Percentiles rank a stretch among this genome's conserved stretches.
These are phyloP conservation scores for Drosophila quadrilineata DNA, from an alignment of 1,140 invertebrate genomes.

Conservation along the genomic window DNA sequence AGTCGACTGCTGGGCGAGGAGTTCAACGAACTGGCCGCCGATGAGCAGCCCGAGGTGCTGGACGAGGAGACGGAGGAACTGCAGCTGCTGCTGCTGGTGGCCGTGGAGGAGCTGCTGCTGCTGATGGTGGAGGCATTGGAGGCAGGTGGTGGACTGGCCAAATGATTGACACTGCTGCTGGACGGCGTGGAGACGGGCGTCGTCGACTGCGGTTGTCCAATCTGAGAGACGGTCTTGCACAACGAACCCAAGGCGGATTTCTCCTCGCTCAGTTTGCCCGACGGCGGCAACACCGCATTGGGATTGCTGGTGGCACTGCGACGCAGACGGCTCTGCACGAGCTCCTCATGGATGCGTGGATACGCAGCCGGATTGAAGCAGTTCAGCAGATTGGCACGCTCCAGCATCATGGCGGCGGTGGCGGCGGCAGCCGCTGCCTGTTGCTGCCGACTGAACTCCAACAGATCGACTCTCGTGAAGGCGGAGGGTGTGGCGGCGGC, in stretches of 20 bases:
- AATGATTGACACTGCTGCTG: conserved; percentile 62
- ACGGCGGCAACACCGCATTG: conserved; percentile 41
- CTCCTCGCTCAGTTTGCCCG: conserved; percentile 41
- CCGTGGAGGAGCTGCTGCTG: conserved; percentile 45
- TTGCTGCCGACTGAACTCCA: conserved; percentile 76
- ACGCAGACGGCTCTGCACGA: conserved; percentile 72
- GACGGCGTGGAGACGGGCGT: conserved; percentile 27
- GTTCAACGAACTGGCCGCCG: conserved; percentile 72
- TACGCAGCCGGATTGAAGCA: conserved; percentile 80
- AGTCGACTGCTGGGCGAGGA: conserved; percentile 68
- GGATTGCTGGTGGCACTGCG: conserved; percentile 30
- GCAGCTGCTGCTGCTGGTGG: conserved; percentile 38
- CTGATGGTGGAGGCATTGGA: conserved; percentile 70
- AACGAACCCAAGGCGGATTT: conserved; percentile 83
- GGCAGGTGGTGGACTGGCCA: conserved; percentile 67
- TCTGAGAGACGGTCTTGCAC: conserved; percentile 85
- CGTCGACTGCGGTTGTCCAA: conserved; percentile 81
- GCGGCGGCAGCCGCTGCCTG: conserved; percentile 72
- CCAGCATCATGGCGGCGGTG: conserved; percentile 78
- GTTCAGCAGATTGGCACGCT: conserved; percentile 77
- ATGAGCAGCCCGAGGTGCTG: conserved; percentile 62
- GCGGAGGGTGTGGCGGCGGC: conserved; percentile 69
- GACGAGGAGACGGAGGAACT: conserved; percentile 50
- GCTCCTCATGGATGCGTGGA: conserved; percentile 80
- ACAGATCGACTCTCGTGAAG: conserved; percentile 73